phyloP scores from a whole-genome alignment of 2,888 invertebrate species.

The Hydrotaea diabolus region DNA sequence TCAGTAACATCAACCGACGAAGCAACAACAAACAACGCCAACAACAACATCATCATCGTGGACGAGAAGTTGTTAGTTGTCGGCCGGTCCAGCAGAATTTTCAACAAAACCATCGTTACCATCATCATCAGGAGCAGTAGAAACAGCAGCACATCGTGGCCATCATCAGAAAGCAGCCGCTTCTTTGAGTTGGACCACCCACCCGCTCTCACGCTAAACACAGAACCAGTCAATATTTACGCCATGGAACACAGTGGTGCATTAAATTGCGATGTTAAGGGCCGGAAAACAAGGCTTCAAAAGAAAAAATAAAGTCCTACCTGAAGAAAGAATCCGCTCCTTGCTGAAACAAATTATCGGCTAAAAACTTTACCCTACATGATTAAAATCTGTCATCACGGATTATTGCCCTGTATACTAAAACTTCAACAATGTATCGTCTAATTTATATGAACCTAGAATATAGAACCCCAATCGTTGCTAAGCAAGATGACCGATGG shows the following conservation, averaged over 20 bases:
- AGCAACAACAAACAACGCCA: slow-evolving; percentile 18
- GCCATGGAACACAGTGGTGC: background rate
- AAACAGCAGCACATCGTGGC: background rate
- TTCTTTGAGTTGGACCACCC: background rate
- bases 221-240: background rate
- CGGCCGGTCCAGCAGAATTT: slow-evolving; percentile 45
- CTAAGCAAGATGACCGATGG: too few species aligned
- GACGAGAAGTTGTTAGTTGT: slow-evolving; percentile 7
- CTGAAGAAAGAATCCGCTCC: too few species aligned
- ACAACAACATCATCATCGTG: slow-evolving; percentile 40
- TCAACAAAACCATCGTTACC: slow-evolving; percentile 55
- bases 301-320: too few species aligned
- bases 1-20: slow-evolving; percentile 36
- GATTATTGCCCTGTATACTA: too few species aligned
- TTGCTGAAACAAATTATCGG: too few species aligned
- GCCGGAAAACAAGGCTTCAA: too few species aligned
- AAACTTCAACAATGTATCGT: too few species aligned
- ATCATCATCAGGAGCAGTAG: background rate
- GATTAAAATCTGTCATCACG: too few species aligned
- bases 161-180: background rate
- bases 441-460: too few species aligned
- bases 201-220: background rate
- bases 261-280: too few species aligned
- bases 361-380: too few species aligned
- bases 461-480: too few species aligned